Conservation (phyloP, 2,113 vertebrate species). For the Pseudorasbora parva region DNA sequence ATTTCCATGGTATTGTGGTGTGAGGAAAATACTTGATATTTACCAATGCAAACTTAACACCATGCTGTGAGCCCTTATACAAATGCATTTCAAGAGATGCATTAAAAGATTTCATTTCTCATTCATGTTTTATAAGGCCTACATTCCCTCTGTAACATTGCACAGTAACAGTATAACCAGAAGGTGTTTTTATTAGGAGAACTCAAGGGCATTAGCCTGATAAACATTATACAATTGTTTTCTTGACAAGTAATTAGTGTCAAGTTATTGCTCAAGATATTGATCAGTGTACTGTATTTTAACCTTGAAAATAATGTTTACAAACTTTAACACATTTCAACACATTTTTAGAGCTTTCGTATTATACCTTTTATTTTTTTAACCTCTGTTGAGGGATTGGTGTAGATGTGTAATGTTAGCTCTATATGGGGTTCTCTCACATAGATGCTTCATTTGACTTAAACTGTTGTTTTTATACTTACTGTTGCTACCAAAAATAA, state of each 20-base stretch:
- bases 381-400: conserved; percentile 3
- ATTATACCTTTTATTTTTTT: conserved; percentile 19
- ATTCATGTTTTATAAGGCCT: not conserved
- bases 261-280: conserved; percentile 11
- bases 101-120: not conserved
- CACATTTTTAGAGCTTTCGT: conserved; percentile 33
- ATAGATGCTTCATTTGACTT: not conserved
- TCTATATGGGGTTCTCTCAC: not conserved
- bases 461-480: conserved; percentile 23
- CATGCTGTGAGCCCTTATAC: conserved; percentile 49
- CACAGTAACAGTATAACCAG: conserved; percentile 27
- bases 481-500: not conserved
- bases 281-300: conserved; percentile 52
- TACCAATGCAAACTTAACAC: conserved; percentile 52
- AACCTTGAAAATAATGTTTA: conserved; percentile 53
- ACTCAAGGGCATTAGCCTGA: not conserved
- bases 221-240: conserved; percentile 7
- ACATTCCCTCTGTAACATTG: conserved; percentile 17
- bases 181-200: conserved; percentile 10
- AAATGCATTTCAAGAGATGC: conserved; percentile 13
- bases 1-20: conserved; percentile 38
- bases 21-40: conserved; percentile 69
- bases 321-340: conserved; percentile 40
- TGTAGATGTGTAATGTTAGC: not conserved
- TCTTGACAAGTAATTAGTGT: conserved; percentile 15